Conservation (phyloP, 2,113 vertebrate genomes). For the Chlorodrepanis virens region DNA sequence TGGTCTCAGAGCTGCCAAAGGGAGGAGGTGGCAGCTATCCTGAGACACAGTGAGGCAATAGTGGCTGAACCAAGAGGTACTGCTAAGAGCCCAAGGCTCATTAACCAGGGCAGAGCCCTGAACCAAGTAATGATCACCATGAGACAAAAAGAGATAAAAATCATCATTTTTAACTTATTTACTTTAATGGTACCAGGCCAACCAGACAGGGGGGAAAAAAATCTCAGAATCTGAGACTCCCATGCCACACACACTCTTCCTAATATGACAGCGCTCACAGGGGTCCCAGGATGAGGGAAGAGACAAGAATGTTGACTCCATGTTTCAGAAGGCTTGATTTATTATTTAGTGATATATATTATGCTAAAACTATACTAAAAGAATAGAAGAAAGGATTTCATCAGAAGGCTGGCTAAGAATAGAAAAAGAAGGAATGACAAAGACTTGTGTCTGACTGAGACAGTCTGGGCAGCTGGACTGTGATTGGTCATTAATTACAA, state of each 20-base stretch:
- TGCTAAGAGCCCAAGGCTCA: background rate
- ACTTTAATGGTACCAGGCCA: background rate
- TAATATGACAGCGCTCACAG: no score
- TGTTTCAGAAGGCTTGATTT: no score
- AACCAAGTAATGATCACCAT: background rate
- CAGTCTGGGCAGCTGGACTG: no score
- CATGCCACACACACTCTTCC: background rate
- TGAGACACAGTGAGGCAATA: background rate
- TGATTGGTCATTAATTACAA: no score
- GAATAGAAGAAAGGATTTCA: no score
- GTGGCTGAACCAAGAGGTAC: background rate
- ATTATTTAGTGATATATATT: no score
- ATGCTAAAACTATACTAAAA: no score
- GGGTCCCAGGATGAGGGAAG: no score
- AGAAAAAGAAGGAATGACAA: no score
- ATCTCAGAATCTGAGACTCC: rapidly evolving
- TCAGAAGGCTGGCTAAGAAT: no score
- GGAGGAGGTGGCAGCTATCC: background rate
- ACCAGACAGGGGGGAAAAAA: background rate
- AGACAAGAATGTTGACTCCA: no score
- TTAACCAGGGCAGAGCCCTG: background rate
- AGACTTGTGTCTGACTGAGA: no score
- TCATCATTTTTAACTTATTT: background rate
- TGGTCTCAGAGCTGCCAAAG: background rate
- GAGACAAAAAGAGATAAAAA: background rate